These are phyloP conservation scores for Melanostoma scalare DNA, from an alignment of 2,888 invertebrate genomes.

Conservation along the genomic window DNA sequence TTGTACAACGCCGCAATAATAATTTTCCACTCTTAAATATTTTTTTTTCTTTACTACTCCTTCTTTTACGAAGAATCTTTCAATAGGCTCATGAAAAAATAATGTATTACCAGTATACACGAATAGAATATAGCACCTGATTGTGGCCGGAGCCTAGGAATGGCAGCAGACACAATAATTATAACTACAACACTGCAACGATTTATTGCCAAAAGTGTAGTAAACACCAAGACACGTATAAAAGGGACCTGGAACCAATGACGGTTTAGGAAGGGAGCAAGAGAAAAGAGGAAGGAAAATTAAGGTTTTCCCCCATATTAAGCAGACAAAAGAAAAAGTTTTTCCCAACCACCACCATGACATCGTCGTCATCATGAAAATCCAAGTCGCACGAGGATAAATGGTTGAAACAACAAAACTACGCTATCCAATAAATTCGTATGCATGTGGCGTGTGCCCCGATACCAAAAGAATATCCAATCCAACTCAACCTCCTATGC, in stretches of 20 bases:
- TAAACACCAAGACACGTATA: constrained; percentile 39
- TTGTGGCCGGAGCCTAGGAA: constrained; percentile 46
- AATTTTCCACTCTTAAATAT: constrained; percentile 52
- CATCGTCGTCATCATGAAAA: constrained; percentile 41
- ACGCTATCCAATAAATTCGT: constrained; percentile 72
- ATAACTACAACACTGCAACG: constrained; percentile 66
- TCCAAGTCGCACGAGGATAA: constrained; percentile 68
- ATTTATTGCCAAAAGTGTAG: constrained; percentile 66
- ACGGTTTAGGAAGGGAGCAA: background rate
- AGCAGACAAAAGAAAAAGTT: constrained; percentile 38
- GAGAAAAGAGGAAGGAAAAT: constrained; percentile 54
- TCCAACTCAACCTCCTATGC: constrained; percentile 19
- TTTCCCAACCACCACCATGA: background rate
- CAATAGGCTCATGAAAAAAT: constrained; percentile 56
- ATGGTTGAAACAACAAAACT: constrained; percentile 72
- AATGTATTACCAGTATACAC: constrained; percentile 70
- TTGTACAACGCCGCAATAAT: constrained; percentile 64
- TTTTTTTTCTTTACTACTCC: background rate
- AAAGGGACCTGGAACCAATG: background rate
- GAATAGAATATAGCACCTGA: constrained; percentile 66
- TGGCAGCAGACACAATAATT: constrained; percentile 67
- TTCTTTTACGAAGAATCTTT: constrained; percentile 49
- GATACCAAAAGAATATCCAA: constrained; percentile 36
- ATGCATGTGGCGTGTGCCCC: constrained; percentile 71
- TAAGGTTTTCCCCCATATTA: constrained; percentile 50